Percentiles rank a stretch among this genome's conserved stretches.
These are phyloP conservation scores for Drosophila paucipuncta DNA, from an alignment of 2,888 invertebrate species.

Conservation along the genomic window DNA sequence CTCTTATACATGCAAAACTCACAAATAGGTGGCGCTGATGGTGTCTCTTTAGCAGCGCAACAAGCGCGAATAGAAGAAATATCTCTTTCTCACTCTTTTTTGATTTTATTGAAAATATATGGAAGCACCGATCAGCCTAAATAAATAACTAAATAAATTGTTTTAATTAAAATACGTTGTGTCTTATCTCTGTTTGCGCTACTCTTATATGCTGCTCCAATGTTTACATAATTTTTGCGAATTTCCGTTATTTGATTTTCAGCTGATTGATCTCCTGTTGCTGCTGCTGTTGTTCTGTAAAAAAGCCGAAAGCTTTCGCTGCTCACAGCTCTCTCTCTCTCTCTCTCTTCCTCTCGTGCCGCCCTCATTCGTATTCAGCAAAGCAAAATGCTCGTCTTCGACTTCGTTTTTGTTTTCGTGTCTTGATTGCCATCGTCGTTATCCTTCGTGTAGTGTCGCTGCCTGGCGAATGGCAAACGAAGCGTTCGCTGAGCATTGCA, in stretches of 20 bases:
- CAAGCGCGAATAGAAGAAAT: neutral
- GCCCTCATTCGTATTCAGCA: slow-evolving; percentile 40
- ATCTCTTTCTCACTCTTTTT: neutral
- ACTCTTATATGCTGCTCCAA: neutral
- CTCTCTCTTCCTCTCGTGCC: neutral
- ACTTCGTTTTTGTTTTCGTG: slow-evolving; percentile 1
- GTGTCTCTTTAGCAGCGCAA: neutral
- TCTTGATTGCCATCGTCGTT: slow-evolving; percentile 32
- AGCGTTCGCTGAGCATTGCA: slow-evolving; percentile 50
- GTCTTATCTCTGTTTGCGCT: neutral
- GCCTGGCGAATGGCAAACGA: slow-evolving; percentile 40
- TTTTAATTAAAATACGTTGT: neutral
- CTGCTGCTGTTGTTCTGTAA: slow-evolving; percentile 12
- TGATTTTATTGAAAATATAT: neutral
- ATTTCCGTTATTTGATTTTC: slow-evolving; percentile 1
- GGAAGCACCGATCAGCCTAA: neutral
- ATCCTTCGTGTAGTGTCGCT: slow-evolving; percentile 20
- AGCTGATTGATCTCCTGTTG: slow-evolving; percentile 22
- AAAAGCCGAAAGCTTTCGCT: slow-evolving; percentile 8
- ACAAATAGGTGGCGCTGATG: slow-evolving; percentile 37
- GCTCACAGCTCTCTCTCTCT: neutral
- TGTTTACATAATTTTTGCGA: neutral
- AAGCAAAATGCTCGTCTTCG: slow-evolving; percentile 25
- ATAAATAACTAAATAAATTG: neutral
- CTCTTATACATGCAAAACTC: slow-evolving; percentile 18